Conservation (phyloP, 2,797 vertebrate genomes). For the Pseudotriccus pelzelni region DNA sequence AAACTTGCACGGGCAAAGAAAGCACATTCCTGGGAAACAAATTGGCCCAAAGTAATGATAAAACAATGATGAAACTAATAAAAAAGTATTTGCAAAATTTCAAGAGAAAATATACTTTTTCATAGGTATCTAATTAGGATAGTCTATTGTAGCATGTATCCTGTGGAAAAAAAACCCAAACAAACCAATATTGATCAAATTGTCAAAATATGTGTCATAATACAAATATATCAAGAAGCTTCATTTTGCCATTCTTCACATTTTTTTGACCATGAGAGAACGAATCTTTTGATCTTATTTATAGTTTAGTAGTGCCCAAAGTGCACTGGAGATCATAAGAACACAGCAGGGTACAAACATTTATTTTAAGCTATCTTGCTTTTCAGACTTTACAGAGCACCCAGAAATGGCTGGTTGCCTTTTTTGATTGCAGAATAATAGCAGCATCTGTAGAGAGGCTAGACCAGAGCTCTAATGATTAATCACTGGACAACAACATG, state of each 20-base stretch:
- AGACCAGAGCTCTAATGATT: neutral
- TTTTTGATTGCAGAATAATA: neutral
- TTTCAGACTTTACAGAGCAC: neutral
- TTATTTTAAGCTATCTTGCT: slow-evolving; percentile 10
- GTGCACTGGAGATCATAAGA: neutral
- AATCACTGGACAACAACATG: neutral
- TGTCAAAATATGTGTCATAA: neutral
- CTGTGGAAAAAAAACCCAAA: neutral
- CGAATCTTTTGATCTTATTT: neutral
- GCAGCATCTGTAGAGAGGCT: neutral
- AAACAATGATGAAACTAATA: neutral
- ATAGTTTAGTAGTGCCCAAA: neutral
- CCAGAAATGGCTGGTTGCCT: neutral
- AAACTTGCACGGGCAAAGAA: neutral
- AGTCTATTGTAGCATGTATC: neutral
- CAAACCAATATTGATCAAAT: neutral
- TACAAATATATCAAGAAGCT: neutral
- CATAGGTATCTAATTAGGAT: neutral
- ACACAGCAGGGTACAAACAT: neutral
- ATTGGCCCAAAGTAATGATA: neutral
- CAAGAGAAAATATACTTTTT: neutral
- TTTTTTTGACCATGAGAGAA: neutral
- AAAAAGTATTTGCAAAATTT: neutral
- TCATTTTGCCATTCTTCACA: neutral
- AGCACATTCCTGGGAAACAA: neutral